Conservation (phyloP, 2,888 invertebrate species). For the Mythimna impura region DNA sequence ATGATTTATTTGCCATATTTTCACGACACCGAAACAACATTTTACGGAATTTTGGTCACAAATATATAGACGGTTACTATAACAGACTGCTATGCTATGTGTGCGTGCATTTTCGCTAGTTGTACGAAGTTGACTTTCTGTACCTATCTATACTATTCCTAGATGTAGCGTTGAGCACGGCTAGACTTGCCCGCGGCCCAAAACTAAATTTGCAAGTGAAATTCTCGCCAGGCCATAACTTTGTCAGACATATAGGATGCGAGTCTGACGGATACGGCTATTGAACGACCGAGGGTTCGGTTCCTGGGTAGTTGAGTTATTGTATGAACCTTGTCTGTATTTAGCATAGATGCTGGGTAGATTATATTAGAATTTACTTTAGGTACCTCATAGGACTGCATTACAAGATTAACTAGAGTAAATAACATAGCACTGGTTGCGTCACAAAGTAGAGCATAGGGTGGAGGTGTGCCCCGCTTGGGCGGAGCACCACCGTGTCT, state of each 20-base stretch:
- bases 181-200: conserved; percentile 53
- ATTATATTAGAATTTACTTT: neutral
- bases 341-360: conserved; percentile 27
- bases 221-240: conserved; percentile 61
- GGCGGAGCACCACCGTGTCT: too few relatives aligned
- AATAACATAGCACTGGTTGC: neutral
- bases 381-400: neutral
- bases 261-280: conserved; percentile 38
- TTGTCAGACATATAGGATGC: conserved; percentile 48
- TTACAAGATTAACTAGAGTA: neutral
- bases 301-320: conserved; percentile 40
- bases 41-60: too few relatives aligned
- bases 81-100: too few relatives aligned
- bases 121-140: conserved; percentile 9
- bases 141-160: neutral
- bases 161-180: conserved; percentile 13
- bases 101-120: neutral
- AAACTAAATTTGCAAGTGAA: conserved; percentile 68
- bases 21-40: too few relatives aligned
- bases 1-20: too few relatives aligned
- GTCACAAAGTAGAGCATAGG: too few relatives aligned
- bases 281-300: conserved; percentile 39
- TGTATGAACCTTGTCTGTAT: conserved; percentile 28
- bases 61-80: too few relatives aligned
- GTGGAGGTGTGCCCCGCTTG: too few relatives aligned